A percentile compares a stretch with the other conserved stretches of the same genome.
These are phyloP conservation scores for Drosophila virilis DNA, from an alignment of 1,140 invertebrate species.

Conservation along the genomic window DNA sequence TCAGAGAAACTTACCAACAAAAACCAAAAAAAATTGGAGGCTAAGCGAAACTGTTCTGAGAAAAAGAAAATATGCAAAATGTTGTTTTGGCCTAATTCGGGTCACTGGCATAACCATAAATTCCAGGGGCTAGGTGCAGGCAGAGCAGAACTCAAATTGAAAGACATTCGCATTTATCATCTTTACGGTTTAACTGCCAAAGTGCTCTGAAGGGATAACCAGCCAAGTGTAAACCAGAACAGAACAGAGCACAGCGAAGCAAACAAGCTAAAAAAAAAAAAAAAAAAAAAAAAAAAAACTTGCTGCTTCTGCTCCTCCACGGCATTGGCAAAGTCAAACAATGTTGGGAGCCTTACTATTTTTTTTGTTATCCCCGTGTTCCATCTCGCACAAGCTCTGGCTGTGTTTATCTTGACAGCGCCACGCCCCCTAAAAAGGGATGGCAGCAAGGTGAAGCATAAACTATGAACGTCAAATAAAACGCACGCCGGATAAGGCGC, in stretches of 20 bases:
- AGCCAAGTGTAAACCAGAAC: slow-evolving; percentile 36
- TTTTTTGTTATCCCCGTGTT: slow-evolving; percentile 57
- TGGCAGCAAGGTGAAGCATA: slow-evolving; percentile 39
- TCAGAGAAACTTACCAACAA: slow-evolving; percentile 15
- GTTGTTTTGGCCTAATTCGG: slow-evolving; percentile 47
- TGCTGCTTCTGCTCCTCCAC: slow-evolving; percentile 35
- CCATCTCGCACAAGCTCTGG: slow-evolving; percentile 16
- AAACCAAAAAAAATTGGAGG: background rate
- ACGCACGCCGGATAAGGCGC: slow-evolving; percentile 55
- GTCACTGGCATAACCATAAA: slow-evolving; percentile 63
- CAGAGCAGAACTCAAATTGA: slow-evolving; percentile 62
- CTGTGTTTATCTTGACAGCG: slow-evolving; percentile 64
- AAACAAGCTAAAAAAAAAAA: slow-evolving; percentile 26
- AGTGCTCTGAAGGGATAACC: slow-evolving; percentile 65
- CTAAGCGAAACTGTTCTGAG: slow-evolving; percentile 9
- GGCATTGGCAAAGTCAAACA: slow-evolving; percentile 74
- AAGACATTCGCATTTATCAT: slow-evolving; percentile 82
- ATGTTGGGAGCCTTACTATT: slow-evolving; percentile 77
- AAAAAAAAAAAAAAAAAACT: background rate
- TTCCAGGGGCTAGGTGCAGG: slow-evolving; percentile 26
- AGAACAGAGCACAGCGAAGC: slow-evolving; percentile 21
- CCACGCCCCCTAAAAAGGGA: background rate
- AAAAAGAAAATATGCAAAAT: slow-evolving; percentile 45
- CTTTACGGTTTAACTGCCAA: slow-evolving; percentile 82
- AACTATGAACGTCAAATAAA: slow-evolving; percentile 80